phyloP scores from a whole-genome alignment of 2,797 vertebrate species.

The Diplodus sargus region DNA sequence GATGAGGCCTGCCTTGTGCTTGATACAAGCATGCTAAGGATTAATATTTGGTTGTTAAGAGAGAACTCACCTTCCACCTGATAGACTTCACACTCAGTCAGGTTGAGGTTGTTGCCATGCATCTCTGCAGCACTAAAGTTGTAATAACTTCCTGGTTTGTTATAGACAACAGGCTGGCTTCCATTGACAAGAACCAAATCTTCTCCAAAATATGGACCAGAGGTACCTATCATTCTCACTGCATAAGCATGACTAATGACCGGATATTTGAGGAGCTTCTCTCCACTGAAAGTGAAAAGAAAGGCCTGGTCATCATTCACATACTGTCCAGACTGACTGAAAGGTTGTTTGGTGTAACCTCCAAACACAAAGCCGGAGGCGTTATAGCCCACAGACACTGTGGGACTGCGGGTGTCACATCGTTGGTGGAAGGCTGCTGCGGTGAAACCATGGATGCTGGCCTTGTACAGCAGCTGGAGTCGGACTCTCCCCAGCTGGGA shows the following conservation, averaged over 20 bases:
- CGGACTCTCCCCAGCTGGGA: slow-evolving; percentile 43
- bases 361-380: slow-evolving; percentile 68
- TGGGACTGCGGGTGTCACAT: slow-evolving; percentile 71
- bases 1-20: not conserved
- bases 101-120: slow-evolving; percentile 53
- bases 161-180: not conserved
- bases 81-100: slow-evolving; percentile 77
- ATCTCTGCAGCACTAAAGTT: slow-evolving; percentile 49
- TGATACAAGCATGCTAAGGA: not conserved
- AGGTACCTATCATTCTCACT: fast-evolving
- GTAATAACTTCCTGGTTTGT: slow-evolving; percentile 42
- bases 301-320: slow-evolving; percentile 64
- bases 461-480: slow-evolving; percentile 21
- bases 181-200: slow-evolving; percentile 36
- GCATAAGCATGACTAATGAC: fast-evolving
- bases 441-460: slow-evolving; percentile 46
- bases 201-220: slow-evolving; percentile 67
- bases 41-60: not conserved
- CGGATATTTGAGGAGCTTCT: slow-evolving; percentile 33
- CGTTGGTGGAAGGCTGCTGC: slow-evolving; percentile 61
- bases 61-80: slow-evolving; percentile 70
- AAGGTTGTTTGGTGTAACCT: slow-evolving; percentile 69
- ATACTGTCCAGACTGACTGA: slow-evolving; percentile 35
- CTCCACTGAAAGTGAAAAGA: slow-evolving; percentile 65
- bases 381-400: slow-evolving; percentile 77